Conservation (phyloP, 2,888 invertebrate genomes). For the Erebia ligea region DNA sequence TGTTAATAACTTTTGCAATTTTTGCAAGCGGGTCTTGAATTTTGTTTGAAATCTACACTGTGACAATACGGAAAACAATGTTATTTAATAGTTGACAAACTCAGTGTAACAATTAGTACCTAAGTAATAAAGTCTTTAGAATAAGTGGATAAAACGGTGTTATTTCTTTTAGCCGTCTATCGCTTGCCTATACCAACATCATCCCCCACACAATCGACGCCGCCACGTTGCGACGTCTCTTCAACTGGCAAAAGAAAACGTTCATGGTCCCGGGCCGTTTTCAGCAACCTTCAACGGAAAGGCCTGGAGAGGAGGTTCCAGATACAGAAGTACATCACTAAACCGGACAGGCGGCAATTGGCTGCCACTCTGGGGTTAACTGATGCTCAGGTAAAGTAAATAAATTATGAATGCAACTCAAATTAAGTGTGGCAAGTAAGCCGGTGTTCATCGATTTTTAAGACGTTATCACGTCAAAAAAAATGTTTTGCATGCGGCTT, state of each 20-base stretch:
- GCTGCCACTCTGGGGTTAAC: slow-evolving; percentile 96
- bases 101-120: too few species aligned
- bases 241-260: slow-evolving; percentile 89
- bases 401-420: too few species aligned
- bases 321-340: slow-evolving; percentile 97
- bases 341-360: slow-evolving; percentile 95
- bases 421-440: too few species aligned
- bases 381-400: slow-evolving; percentile 90
- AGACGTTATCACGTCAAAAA: too few species aligned
- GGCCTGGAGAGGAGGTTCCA: slow-evolving; percentile 96
- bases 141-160: background rate
- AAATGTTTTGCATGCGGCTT: too few species aligned
- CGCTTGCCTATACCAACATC: slow-evolving; percentile 70
- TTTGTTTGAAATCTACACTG: too few species aligned
- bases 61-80: too few species aligned
- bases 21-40: too few species aligned
- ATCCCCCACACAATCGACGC: slow-evolving; percentile 63
- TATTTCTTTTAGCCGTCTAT: slow-evolving; percentile 57
- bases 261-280: slow-evolving; percentile 97
- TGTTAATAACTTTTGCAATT: too few species aligned
- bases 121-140: too few species aligned
- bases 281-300: slow-evolving; percentile 96
- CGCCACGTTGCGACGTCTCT: slow-evolving; percentile 77
- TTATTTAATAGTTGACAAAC: too few species aligned
- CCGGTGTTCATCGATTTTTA: too few species aligned